phyloP scores from a whole-genome alignment of 2,113 vertebrate species.

The Oophaga pumilio region DNA sequence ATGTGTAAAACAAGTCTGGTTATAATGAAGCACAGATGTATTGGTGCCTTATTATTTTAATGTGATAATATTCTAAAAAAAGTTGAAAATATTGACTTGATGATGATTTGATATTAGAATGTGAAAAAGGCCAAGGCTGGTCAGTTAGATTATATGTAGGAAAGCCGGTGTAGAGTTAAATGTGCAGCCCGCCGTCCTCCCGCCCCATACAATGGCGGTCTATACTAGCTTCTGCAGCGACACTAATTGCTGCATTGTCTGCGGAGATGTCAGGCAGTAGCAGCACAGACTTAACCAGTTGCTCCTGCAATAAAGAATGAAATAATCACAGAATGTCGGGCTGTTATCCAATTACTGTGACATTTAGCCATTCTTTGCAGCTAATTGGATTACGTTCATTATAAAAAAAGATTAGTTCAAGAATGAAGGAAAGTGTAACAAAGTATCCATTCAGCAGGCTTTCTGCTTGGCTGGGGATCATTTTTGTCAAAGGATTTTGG shows the following conservation, averaged over 20 bases:
- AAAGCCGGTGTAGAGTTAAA: neutral
- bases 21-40: no score
- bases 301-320: slow-evolving; percentile 65
- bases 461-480: slow-evolving; percentile 62
- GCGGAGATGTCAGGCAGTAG: slow-evolving; percentile 52
- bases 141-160: slow-evolving; percentile 1
- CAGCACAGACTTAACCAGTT: slow-evolving; percentile 56
- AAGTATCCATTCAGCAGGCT: slow-evolving; percentile 64
- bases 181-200: neutral
- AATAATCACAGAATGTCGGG: slow-evolving; percentile 73
- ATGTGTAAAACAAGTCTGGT: no score
- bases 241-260: slow-evolving; percentile 48
- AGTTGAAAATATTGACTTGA: neutral
- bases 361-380: slow-evolving; percentile 82
- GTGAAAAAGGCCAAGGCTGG: neutral
- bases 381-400: slow-evolving; percentile 91
- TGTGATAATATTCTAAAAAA: no score
- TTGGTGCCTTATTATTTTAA: no score
- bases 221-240: neutral
- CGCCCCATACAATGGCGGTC: slow-evolving; percentile 6
- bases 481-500: slow-evolving; percentile 47
- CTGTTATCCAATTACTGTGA: slow-evolving; percentile 88
- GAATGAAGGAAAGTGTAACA: slow-evolving; percentile 70
- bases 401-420: slow-evolving; percentile 89
- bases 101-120: neutral